Percentiles rank a stretch among this genome's conserved stretches.
Evolutionary conservation across 2,888 invertebrate genomes (phyloP).

Genomic region (Dicyrtomina minuta): DNA sequence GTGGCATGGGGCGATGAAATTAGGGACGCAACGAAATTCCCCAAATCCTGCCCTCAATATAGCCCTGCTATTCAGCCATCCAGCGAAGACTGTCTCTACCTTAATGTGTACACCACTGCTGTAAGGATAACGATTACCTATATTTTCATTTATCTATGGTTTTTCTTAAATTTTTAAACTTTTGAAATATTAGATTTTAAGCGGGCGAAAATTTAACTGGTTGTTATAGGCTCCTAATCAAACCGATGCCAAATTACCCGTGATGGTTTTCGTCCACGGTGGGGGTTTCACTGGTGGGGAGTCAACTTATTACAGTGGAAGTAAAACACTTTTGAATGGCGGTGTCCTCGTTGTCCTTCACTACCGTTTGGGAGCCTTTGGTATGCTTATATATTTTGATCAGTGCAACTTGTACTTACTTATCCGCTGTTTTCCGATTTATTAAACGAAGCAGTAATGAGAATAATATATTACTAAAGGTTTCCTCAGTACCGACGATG

Average conservation of each 20-base stretch:
- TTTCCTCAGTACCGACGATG: slow-evolving; percentile 31
- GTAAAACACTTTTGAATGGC: slow-evolving; percentile 18
- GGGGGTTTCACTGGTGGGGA: slow-evolving; percentile 33
- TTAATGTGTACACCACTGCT: slow-evolving; percentile 32
- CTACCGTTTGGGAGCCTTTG: slow-evolving; percentile 35
- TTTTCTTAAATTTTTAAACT: not conserved
- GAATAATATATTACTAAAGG: not conserved
- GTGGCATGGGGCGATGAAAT: slow-evolving; percentile 29
- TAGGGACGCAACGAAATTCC: slow-evolving; percentile 30
- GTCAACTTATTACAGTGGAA: slow-evolving; percentile 28
- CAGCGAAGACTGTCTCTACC: slow-evolving; percentile 34
- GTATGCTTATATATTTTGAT: no score
- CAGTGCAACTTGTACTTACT: not conserved
- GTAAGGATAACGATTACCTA: not conserved
- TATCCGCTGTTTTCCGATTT: no score
- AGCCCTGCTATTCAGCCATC: slow-evolving; percentile 18
- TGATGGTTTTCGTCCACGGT: slow-evolving; percentile 36
- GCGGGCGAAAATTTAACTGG: not conserved
- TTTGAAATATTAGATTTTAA: no score
- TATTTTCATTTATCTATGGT: not conserved
- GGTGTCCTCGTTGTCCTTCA: slow-evolving; percentile 34
- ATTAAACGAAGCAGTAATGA: no score
- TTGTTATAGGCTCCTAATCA: slow-evolving; percentile 21
- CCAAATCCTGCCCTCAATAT: slow-evolving; percentile 32
- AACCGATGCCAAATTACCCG: slow-evolving; percentile 19